A percentile compares a stretch with the other conserved stretches of the same genome.
Conservation (phyloP, 1,140 invertebrate species). For the Calliopsis andreniformis region DNA sequence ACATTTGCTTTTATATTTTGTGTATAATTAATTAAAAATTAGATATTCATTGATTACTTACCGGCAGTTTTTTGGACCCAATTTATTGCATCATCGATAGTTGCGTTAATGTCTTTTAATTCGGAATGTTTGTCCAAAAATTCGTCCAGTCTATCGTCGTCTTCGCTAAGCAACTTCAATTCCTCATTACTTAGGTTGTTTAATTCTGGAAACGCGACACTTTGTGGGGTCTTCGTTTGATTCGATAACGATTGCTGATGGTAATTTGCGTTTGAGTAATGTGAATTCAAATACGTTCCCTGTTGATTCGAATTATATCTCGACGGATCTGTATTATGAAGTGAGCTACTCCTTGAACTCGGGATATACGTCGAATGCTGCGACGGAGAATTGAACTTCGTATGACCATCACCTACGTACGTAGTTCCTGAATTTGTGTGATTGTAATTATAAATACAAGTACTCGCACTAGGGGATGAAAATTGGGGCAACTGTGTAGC, state of each 20-base stretch:
- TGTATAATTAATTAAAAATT: too few species aligned
- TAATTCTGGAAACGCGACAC: slow-evolving; percentile 84
- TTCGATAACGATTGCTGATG: slow-evolving; percentile 59
- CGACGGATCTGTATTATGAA: slow-evolving; percentile 65
- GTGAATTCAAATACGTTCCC: slow-evolving; percentile 71
- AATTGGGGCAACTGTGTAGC: slow-evolving; percentile 74
- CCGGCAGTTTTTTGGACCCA: slow-evolving; percentile 88
- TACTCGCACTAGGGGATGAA: slow-evolving; percentile 74
- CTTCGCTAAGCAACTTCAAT: slow-evolving; percentile 85
- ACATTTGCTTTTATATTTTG: too few species aligned
- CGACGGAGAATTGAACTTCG: slow-evolving; percentile 62
- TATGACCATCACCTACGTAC: slow-evolving; percentile 63
- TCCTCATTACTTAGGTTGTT: slow-evolving; percentile 86
- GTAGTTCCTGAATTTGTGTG: slow-evolving; percentile 72
- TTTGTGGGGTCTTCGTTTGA: slow-evolving; percentile 55
- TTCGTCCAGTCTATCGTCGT: slow-evolving; percentile 86
- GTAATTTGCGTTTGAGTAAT: slow-evolving; percentile 68
- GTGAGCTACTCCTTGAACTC: slow-evolving; percentile 59
- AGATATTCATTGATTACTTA: too few species aligned
- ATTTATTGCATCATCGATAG: slow-evolving; percentile 87
- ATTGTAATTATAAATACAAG: slow-evolving; percentile 76
- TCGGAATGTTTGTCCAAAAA: slow-evolving; percentile 86
- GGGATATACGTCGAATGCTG: slow-evolving; percentile 67
- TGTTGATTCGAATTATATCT: slow-evolving; percentile 73
- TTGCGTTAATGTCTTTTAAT: slow-evolving; percentile 85